A percentile compares a stretch with the other conserved stretches of the same genome.
Conservation (phyloP, 92 coral and sea anemone genomes). For the Porites rus region DNA sequence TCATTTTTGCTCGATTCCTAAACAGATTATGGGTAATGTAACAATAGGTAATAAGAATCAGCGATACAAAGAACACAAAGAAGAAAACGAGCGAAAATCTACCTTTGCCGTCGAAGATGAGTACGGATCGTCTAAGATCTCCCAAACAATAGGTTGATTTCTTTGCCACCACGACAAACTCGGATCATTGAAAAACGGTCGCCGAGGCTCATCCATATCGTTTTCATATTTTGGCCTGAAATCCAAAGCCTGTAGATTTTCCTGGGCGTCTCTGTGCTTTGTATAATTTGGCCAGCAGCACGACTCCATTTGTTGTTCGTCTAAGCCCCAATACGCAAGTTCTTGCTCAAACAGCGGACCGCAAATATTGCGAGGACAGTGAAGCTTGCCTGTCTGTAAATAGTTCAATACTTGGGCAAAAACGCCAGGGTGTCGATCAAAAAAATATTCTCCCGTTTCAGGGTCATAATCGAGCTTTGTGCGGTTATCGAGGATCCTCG, state of each 20-base stretch:
- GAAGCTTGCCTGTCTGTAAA: conserved; percentile 97
- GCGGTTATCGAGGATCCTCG: conserved; percentile 84
- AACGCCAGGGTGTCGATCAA: conserved; percentile 97
- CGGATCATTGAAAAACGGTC: conserved; percentile 65
- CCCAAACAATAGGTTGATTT: conserved; percentile 95
- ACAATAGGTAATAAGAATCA: no score
- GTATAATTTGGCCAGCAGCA: conserved; percentile 98
- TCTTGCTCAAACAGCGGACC: conserved; percentile 98
- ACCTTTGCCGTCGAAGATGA: conserved; percentile 98
- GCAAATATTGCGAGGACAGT: conserved; percentile 92
- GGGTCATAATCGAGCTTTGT: conserved; percentile 90
- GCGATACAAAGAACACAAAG: no score
- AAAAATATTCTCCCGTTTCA: conserved; percentile 92
- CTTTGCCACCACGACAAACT: conserved; percentile 86
- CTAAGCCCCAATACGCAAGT: conserved; percentile 97
- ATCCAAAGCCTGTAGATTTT: conserved; percentile 83
- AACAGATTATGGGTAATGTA: no score
- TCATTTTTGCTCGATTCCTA: no score
- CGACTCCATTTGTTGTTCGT: conserved; percentile 98
- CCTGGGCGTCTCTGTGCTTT: conserved; percentile 97
- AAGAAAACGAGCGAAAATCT: no score
- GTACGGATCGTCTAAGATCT: conserved; percentile 93
- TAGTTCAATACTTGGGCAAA: conserved; percentile 97
- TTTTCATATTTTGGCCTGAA: conserved; percentile 85
- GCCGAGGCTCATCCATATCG: conserved; percentile 39